Percentiles rank a stretch among this genome's conserved stretches.
phyloP scores from a whole-genome alignment of 2,797 vertebrate genomes.

The Schizothorax lantsangensis region DNA sequence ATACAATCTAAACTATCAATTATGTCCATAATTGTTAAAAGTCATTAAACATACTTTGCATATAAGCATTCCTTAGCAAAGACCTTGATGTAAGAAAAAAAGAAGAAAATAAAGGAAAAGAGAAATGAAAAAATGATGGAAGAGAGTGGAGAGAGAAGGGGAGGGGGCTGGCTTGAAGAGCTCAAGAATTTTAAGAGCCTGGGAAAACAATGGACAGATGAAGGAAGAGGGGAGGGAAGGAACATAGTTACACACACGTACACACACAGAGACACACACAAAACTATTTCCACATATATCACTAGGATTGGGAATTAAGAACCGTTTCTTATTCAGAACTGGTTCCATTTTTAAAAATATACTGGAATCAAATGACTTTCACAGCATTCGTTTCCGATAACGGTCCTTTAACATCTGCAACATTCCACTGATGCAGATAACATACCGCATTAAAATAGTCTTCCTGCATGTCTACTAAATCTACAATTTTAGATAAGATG shows the following conservation, averaged over 20 bases:
- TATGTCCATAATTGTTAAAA: background rate
- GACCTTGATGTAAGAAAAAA: constrained; percentile 38
- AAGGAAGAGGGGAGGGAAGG: constrained; percentile 58
- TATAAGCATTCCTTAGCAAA: constrained; percentile 18
- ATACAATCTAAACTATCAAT: background rate
- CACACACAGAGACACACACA: constrained; percentile 36
- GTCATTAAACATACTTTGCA: background rate
- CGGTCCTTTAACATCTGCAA: background rate
- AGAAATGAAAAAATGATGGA: constrained; percentile 49
- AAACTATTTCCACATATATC: constrained; percentile 46
- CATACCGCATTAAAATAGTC: background rate
- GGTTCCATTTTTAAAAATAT: background rate
- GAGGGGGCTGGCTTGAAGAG: constrained; percentile 66
- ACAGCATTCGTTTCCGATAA: background rate
- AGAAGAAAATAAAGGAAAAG: constrained; percentile 34
- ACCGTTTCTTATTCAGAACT: background rate
- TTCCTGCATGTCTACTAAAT: background rate
- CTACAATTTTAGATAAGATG: background rate
- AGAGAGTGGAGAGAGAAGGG: constrained; percentile 41
- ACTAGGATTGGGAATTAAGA: constrained; percentile 2
- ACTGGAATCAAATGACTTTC: background rate
- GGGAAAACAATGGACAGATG: constrained; percentile 76
- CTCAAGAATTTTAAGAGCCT: constrained; percentile 77
- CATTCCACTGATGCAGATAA: constrained; percentile 1
- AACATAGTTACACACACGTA: constrained; percentile 56